phyloP scores from a whole-genome alignment of 2,113 vertebrate species.

The Setophaga coronata region DNA sequence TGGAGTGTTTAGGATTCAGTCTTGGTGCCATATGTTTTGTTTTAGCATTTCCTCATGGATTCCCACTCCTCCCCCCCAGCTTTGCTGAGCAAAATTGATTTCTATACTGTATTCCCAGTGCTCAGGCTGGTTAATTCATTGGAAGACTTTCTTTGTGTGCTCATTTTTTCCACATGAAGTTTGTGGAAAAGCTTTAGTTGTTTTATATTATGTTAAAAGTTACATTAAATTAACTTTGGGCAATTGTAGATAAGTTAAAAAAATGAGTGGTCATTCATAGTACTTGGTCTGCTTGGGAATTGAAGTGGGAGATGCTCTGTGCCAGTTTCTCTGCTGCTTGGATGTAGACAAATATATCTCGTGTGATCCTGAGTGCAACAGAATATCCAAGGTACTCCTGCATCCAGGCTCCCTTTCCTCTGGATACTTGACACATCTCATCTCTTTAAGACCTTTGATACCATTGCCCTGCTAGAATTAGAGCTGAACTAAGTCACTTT shows the following conservation, averaged over 20 bases:
- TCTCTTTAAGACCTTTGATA: neutral
- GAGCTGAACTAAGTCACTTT: neutral
- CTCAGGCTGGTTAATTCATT: neutral
- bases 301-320: neutral
- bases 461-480: neutral
- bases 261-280: neutral
- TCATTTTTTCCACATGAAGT: neutral
- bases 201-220: neutral
- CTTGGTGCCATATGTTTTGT: constrained; percentile 37
- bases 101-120: neutral
- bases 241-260: neutral
- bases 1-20: neutral
- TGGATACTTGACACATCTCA: neutral
- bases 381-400: neutral
- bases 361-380: neutral
- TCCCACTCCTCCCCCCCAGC: constrained; percentile 12
- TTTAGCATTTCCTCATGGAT: constrained; percentile 30
- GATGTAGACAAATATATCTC: too few relatives aligned
- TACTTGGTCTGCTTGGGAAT: neutral
- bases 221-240: neutral
- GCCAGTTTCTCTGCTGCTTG: neutral
- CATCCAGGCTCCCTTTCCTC: neutral
- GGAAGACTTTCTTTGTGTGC: neutral
- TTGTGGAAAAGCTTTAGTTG: neutral
- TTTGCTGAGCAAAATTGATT: constrained; percentile 9